Base-by-base conservation (phyloP, 64 coral and sea anemone species). In the Cladopsammia gracilis region DNA sequence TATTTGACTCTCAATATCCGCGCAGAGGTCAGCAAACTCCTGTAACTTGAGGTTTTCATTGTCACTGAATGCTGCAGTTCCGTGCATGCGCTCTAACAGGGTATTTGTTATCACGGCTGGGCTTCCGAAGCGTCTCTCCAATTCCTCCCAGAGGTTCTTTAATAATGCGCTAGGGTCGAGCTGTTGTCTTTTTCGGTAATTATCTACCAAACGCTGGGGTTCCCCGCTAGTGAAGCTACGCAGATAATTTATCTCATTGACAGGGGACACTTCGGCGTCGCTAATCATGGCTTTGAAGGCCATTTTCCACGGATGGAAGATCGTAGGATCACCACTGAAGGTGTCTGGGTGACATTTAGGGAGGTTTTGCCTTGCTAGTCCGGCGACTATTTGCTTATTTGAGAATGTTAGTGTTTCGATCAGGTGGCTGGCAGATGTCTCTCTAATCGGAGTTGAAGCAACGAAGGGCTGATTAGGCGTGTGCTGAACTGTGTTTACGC, bases 221-320 rank as follows among this genome's bases (percentile, higher is more conserved):
- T 34, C 34, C 34, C 34, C 34, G 34, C 34, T 34, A 34, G 34
- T 34, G 34, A 34, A 34, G 34, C 46, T 54, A 1, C 61, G 68
- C 18, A 90, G 20, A 53, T 90, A 90, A 23, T 65, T 90, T 2
- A 90, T 70, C 76, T 90, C 88, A 26, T 79, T 75, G 22, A 25
- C 23, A 7, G 88, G 50, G 3, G 88, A 70, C 0, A 95, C 76
- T n/a, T 25, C 47, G 13, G 76, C 73, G 54, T 93, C 64, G 1
- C 12, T 20, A 10, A 93, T 64, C 90, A 93, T 86, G 0, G 90
- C 90, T 48, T 93, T 86, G 45, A 93, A 93, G 22, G 81, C 90
- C 6, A 7, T 24, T 66, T 79, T 90, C 88, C 88, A 90, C 6
- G 74, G 88, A n/a, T 79, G 88, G 43, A 81, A 90, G 11, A 90